Evolutionary conservation across 2,113 vertebrate species (phyloP).

Genomic region (Bubalus kerabau): DNA sequence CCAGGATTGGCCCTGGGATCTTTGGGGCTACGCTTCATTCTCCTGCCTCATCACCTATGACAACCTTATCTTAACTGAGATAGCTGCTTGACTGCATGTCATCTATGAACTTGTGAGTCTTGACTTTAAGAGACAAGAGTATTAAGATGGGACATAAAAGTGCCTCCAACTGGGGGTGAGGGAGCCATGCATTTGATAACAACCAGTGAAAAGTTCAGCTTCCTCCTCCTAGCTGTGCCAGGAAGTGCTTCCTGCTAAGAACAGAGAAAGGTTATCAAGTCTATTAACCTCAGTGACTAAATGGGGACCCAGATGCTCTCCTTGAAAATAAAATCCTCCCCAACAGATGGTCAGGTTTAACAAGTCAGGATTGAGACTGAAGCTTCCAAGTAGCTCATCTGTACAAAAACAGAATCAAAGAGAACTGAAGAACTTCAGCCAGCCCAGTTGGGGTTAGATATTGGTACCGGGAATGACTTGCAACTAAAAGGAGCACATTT

Average conservation of each 20-base stretch:
- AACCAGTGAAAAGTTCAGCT: slow-evolving; percentile 49
- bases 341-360: slow-evolving; percentile 69
- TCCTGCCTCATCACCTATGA: not conserved
- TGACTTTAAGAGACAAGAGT: not conserved
- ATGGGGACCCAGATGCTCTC: slow-evolving; percentile 69
- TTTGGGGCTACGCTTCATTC: not conserved
- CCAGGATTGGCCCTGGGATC: not conserved
- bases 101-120: not conserved
- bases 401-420: not conserved
- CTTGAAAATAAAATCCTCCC: slow-evolving; percentile 69
- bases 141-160: slow-evolving; percentile 3
- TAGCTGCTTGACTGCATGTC: not conserved
- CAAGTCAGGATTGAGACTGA: slow-evolving; percentile 21
- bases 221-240: slow-evolving; percentile 39
- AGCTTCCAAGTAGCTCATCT: slow-evolving; percentile 16
- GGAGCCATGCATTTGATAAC: not conserved
- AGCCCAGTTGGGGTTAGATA: not conserved
- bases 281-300: slow-evolving; percentile 79
- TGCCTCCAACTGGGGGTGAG: not conserved
- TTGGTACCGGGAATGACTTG: not conserved
- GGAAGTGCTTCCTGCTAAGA: slow-evolving; percentile 71
- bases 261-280: slow-evolving; percentile 75
- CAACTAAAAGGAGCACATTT: not conserved
- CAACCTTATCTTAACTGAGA: not conserved
- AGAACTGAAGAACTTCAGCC: not conserved